Conservation (phyloP, 2,888 invertebrate genomes). For the Trypoxylon attenuatum region DNA sequence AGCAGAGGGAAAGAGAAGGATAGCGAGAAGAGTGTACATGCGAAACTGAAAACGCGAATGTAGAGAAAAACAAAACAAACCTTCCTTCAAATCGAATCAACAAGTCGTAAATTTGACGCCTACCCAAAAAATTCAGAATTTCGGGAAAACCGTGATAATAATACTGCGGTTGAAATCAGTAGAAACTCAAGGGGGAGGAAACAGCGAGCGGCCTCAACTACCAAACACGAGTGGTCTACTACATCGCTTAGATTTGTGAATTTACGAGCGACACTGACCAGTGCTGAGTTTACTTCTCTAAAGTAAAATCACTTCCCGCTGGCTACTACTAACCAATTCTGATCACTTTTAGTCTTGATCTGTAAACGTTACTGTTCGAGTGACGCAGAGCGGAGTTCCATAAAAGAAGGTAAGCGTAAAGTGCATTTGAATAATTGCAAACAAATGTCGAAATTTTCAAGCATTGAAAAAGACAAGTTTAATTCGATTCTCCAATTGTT, state of each 20-base stretch:
- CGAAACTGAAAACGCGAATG: background rate
- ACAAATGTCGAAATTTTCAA: no score
- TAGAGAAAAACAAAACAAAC: background rate
- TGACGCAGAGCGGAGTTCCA: conserved; percentile 22
- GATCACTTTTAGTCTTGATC: conserved; percentile 47
- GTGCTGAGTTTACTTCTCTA: background rate
- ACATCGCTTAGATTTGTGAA: background rate
- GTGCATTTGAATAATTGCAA: background rate
- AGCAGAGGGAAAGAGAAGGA: no score
- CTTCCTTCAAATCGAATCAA: background rate
- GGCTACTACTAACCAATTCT: conserved; percentile 16
- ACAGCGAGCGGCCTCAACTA: background rate
- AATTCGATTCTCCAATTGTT: no score
- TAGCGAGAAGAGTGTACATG: background rate
- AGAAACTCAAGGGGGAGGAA: no score
- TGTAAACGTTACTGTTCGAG: conserved; percentile 39
- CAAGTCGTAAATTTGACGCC: conserved; percentile 12
- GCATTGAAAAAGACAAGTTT: no score
- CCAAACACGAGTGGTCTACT: background rate
- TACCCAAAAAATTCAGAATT: background rate
- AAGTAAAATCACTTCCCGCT: conserved; percentile 19
- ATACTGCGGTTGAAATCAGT: background rate
- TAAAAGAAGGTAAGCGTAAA: conserved; percentile 41
- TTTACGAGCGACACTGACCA: background rate
- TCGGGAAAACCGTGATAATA: background rate